A percentile compares a stretch with the other conserved stretches of the same genome.
Evolutionary conservation across 2,797 vertebrate genomes (phyloP).

Genomic region (Eulemur mongoz): DNA sequence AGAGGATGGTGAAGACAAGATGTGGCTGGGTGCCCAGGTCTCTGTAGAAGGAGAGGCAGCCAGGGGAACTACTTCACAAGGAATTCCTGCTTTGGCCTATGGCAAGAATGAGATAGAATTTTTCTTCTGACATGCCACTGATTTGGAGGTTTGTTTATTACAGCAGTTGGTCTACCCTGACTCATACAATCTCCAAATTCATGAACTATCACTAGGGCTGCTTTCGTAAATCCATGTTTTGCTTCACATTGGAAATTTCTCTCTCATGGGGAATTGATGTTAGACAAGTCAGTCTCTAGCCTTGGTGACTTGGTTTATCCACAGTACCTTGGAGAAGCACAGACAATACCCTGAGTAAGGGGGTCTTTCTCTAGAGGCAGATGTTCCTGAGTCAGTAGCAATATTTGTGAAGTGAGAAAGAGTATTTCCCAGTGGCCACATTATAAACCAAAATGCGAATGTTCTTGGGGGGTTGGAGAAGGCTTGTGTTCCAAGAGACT

Average conservation of each 20-base stretch:
- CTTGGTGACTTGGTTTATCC: neutral
- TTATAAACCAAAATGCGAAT: slow-evolving; percentile 9
- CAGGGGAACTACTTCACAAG: neutral
- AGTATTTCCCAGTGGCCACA: neutral
- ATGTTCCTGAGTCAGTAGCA: neutral
- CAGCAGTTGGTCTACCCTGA: neutral
- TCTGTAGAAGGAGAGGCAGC: neutral
- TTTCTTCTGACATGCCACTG: neutral
- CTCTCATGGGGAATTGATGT: neutral
- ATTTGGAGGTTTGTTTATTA: neutral
- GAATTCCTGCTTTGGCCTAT: neutral
- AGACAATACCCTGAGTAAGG: neutral
- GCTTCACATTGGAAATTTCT: neutral
- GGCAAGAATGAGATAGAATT: neutral
- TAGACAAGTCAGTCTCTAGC: neutral
- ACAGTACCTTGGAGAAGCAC: neutral
- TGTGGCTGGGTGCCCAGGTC: neutral
- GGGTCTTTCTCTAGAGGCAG: neutral
- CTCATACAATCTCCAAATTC: neutral
- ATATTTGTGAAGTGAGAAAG: neutral
- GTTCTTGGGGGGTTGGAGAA: neutral
- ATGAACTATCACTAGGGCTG: neutral
- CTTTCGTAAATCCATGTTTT: neutral
- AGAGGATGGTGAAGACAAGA: neutral
- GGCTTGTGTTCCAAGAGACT: neutral